Conservation (phyloP, 2,888 invertebrate species). For the Melinopterus prodromus region DNA sequence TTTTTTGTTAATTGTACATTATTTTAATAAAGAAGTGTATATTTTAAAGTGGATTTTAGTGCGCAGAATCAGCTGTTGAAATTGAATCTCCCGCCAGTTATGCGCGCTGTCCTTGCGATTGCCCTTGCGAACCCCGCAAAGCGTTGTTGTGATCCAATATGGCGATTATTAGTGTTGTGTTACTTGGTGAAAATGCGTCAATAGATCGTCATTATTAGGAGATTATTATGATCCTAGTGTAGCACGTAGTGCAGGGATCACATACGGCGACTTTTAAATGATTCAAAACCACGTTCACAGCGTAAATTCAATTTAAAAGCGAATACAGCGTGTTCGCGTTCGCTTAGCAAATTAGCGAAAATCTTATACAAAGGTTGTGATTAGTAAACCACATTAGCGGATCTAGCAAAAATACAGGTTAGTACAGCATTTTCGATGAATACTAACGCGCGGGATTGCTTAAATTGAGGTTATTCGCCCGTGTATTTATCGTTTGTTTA, state of each 20-base stretch:
- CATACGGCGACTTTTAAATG: conserved; percentile 24
- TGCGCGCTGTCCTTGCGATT: conserved; percentile 60
- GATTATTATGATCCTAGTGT: conserved; percentile 42
- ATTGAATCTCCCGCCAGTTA: conserved; percentile 53
- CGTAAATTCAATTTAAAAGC: conserved; percentile 34
- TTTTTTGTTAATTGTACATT: background rate
- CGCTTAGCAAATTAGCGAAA: conserved; percentile 53
- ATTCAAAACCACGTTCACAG: conserved; percentile 35
- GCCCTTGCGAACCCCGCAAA: conserved; percentile 65
- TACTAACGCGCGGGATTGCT: conserved; percentile 19
- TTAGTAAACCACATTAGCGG: conserved; percentile 45
- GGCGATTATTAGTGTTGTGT: conserved; percentile 72
- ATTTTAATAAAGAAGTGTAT: background rate
- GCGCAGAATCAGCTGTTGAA: conserved; percentile 29
- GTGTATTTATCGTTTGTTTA: conserved; percentile 37
- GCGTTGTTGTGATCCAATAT: conserved; percentile 74
- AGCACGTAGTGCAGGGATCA: conserved; percentile 29
- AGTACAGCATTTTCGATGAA: conserved; percentile 34
- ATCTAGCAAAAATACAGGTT: conserved; percentile 46
- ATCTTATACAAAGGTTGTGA: conserved; percentile 54
- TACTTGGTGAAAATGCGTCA: conserved; percentile 65
- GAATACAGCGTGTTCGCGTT: conserved; percentile 44
- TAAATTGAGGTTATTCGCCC: conserved; percentile 36
- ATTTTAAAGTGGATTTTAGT: background rate
- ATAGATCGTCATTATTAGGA: conserved; percentile 51